Conservation (phyloP, 2,797 vertebrate genomes). For the Astyanax mexicanus region DNA sequence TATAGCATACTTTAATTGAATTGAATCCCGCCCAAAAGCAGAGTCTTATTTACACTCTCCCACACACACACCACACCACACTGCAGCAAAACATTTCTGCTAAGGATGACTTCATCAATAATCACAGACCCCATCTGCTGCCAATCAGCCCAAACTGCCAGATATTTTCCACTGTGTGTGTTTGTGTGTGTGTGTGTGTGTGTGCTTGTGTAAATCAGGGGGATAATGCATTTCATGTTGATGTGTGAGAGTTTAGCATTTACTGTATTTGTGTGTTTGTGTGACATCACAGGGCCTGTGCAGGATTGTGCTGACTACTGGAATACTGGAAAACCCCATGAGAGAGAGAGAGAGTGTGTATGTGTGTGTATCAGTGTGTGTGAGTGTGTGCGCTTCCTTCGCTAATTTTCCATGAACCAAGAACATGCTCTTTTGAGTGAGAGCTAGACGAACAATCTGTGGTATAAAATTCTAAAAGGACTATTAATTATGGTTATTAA, state of each 20-base stretch:
- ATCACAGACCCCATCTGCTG: conserved; percentile 36
- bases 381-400: neutral
- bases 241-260: no score
- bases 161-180: conserved; percentile 7
- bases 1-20: no score
- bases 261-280: neutral
- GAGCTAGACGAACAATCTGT: neutral
- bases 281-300: conserved; percentile 65
- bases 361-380: neutral
- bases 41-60: conserved; percentile 18
- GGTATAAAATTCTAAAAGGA: no score
- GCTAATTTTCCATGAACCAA: neutral
- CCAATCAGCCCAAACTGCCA: conserved; percentile 6
- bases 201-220: neutral
- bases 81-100: neutral
- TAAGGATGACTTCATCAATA: conserved; percentile 14
- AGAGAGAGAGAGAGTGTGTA: neutral
- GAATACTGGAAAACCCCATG: conserved; percentile 33
- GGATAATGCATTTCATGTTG: no score
- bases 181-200: neutral
- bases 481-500: no score
- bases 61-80: no score
- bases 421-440: neutral
- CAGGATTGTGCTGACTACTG: conserved; percentile 46
- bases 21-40: no score